These are phyloP conservation scores for Megaptera novaeangliae DNA, from an alignment of 2,113 vertebrate genomes.

Conservation along the genomic window DNA sequence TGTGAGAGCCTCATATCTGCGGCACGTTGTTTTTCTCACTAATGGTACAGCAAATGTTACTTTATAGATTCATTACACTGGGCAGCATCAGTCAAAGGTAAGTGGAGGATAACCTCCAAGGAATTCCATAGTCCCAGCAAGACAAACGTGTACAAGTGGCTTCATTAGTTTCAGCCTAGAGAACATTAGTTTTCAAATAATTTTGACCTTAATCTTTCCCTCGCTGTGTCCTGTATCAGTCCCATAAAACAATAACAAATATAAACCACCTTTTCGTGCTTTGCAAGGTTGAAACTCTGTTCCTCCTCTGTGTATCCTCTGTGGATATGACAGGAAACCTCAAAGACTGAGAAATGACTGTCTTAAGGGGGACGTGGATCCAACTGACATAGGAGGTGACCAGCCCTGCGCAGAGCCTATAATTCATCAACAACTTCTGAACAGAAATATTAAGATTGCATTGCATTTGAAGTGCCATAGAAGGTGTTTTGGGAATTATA, in stretches of 20 bases:
- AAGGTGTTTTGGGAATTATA: not conserved
- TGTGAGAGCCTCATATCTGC: not conserved
- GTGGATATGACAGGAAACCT: not conserved
- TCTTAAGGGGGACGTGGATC: not conserved
- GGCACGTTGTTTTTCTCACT: not conserved
- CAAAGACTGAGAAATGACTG: not conserved
- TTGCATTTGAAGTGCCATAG: not conserved
- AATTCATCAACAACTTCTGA: not conserved
- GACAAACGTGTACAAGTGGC: not conserved
- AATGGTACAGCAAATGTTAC: not conserved
- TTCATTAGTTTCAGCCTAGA: not conserved
- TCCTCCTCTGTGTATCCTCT: not conserved
- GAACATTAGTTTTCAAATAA: slow-evolving; percentile 20
- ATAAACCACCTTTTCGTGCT: not conserved
- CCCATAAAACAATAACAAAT: not conserved
- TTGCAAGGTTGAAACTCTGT: not conserved
- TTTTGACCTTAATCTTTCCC: not conserved
- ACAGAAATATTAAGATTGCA: not conserved
- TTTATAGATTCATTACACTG: not conserved
- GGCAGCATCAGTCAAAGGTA: not conserved
- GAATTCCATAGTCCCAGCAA: not conserved
- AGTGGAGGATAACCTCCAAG: not conserved
- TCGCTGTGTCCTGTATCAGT: not conserved
- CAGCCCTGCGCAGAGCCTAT: not conserved
- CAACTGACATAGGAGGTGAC: not conserved